These are phyloP conservation scores for Atta colombica DNA, from an alignment of 1,140 invertebrate species.

Conservation along the genomic window DNA sequence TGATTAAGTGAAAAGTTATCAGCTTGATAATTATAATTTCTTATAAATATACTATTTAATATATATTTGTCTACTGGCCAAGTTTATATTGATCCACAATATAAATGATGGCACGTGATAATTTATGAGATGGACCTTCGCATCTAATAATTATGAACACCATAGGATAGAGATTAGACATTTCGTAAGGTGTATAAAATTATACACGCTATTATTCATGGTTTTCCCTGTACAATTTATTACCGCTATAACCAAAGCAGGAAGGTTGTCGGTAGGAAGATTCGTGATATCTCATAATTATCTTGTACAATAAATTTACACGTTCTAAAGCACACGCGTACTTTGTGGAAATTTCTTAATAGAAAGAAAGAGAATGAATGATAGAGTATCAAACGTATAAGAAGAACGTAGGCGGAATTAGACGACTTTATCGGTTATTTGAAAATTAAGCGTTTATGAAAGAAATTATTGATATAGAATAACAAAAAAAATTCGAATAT, in stretches of 20 bases:
- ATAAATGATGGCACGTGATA: not conserved
- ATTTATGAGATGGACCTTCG: not conserved
- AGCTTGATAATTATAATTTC: not conserved
- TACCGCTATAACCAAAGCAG: slow-evolving; percentile 29
- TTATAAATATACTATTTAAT: not conserved
- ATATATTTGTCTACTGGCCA: not conserved
- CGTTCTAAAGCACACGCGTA: slow-evolving; percentile 11
- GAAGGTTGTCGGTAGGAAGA: not conserved
- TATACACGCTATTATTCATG: slow-evolving; percentile 1
- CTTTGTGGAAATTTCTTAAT: slow-evolving; percentile 42
- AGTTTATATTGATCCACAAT: not conserved
- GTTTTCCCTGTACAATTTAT: slow-evolving; percentile 32
- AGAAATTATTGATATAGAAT: not conserved
- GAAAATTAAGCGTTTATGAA: slow-evolving; percentile 40
- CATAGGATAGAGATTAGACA: slow-evolving; percentile 9
- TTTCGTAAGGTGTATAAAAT: slow-evolving; percentile 11
- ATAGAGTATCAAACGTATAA: not conserved
- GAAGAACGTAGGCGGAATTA: not conserved
- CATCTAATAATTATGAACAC: not conserved
- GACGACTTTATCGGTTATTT: slow-evolving; percentile 52
- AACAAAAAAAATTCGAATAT: slow-evolving; percentile 31
- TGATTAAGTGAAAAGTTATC: not conserved
- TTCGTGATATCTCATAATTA: slow-evolving; percentile 41
- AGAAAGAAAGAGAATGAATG: slow-evolving; percentile 11
- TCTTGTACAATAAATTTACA: slow-evolving; percentile 39